phyloP scores from a whole-genome alignment of 2,888 invertebrate species.

The Nomada ferruginata region DNA sequence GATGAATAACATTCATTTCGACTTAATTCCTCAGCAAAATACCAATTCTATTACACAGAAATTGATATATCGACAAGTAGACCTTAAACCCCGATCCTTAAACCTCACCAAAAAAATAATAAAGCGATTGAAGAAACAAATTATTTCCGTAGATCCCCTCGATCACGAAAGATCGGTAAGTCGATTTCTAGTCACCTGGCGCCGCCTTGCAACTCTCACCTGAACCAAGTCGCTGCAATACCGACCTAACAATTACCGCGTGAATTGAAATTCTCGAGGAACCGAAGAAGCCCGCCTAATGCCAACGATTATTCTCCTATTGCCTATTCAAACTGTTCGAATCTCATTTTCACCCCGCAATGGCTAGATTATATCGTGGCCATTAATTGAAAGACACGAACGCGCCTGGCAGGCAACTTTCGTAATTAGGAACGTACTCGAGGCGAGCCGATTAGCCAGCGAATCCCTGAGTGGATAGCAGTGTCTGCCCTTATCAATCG shows the following conservation, averaged over 20 bases:
- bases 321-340: slow-evolving; percentile 24
- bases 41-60: no score
- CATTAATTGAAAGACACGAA: slow-evolving; percentile 55
- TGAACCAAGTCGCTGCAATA: slow-evolving; percentile 24
- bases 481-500: slow-evolving; percentile 75
- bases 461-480: slow-evolving; percentile 73
- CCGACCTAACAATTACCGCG: slow-evolving; percentile 39
- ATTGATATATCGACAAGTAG: neutral
- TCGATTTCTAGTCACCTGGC: slow-evolving; percentile 54
- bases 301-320: slow-evolving; percentile 37
- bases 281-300: neutral
- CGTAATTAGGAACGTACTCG: slow-evolving; percentile 59
- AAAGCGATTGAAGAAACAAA: neutral
- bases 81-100: neutral
- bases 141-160: neutral
- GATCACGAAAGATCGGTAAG: slow-evolving; percentile 60
- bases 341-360: slow-evolving; percentile 45
- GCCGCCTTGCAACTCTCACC: slow-evolving; percentile 49
- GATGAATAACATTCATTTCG: neutral
- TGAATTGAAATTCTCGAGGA: slow-evolving; percentile 42
- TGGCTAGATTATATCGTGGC: slow-evolving; percentile 39
- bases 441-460: slow-evolving; percentile 58
- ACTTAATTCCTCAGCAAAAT: neutral
- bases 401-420: slow-evolving; percentile 45
- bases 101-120: neutral